phyloP scores from a whole-genome alignment of 2,797 vertebrate species.

The Pipistrellus pipistrellus region DNA sequence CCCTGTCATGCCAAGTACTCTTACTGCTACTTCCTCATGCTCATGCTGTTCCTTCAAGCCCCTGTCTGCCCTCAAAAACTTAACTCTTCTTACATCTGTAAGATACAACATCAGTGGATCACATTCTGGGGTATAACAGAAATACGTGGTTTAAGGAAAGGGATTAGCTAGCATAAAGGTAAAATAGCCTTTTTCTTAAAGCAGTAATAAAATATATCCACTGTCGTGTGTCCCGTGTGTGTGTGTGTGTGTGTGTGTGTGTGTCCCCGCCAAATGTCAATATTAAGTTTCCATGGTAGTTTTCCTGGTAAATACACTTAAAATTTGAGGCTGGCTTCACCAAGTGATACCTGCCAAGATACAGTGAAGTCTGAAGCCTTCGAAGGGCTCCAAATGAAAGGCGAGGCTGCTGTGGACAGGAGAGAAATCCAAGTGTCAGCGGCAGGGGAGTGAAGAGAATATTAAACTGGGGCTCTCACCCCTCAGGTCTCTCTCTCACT shows the following conservation, averaged over 20 bases:
- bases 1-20: background rate
- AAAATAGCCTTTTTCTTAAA: slow-evolving; percentile 31
- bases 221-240: too few relatives aligned
- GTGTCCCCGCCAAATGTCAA: background rate
- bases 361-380: background rate
- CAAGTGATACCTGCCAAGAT: slow-evolving; percentile 5
- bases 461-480: background rate
- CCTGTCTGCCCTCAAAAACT: slow-evolving; percentile 19
- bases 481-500: background rate
- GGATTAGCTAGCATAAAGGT: background rate
- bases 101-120: background rate
- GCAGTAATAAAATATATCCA: slow-evolving; percentile 12
- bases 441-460: background rate
- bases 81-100: slow-evolving; percentile 3
- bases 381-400: slow-evolving; percentile 31
- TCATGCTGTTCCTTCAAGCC: background rate
- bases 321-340: slow-evolving; percentile 44
- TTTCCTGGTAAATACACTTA: slow-evolving; percentile 33
- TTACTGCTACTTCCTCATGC: background rate
- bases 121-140: background rate
- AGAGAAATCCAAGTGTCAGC: background rate
- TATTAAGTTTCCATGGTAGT: too few relatives aligned
- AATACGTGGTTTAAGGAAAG: background rate
- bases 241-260: too few relatives aligned
- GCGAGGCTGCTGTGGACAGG: background rate